Evolutionary conservation across 2,113 vertebrate genomes (phyloP).

Genomic region (Limanda limanda): DNA sequence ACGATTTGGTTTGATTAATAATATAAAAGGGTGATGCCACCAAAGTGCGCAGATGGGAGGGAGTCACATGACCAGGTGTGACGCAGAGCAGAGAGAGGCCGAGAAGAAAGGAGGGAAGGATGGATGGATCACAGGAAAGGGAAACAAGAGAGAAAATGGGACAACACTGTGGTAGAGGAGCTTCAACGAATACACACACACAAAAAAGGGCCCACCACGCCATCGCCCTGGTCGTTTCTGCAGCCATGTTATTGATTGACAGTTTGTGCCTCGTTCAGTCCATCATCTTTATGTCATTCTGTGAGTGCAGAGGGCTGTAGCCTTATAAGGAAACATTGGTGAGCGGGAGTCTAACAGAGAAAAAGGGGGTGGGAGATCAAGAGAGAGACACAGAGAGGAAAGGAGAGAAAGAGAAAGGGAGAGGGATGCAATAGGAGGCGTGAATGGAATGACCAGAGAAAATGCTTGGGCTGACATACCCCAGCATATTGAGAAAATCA

Average conservation of each 20-base stretch:
- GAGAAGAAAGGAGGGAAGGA: conserved; percentile 67
- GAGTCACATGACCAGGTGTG: conserved; percentile 72
- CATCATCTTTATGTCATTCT: conserved; percentile 51
- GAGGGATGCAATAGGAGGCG: conserved; percentile 40
- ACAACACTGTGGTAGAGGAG: conserved; percentile 35
- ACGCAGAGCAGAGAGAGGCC: conserved; percentile 66
- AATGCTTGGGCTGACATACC: conserved; percentile 33
- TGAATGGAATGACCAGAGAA: conserved; percentile 53
- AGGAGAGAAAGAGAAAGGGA: conserved; percentile 16
- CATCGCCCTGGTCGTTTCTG: conserved; percentile 9
- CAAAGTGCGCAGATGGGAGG: conserved; percentile 56
- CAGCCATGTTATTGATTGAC: conserved; percentile 21
- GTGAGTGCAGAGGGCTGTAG: conserved; percentile 60
- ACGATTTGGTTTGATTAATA: conserved; percentile 38
- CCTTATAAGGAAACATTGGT: conserved; percentile 78
- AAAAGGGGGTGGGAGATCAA: conserved; percentile 22
- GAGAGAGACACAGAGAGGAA: conserved; percentile 14
- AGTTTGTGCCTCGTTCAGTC: conserved; percentile 43
- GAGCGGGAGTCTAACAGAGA: conserved; percentile 51
- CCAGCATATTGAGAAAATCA: conserved; percentile 38
- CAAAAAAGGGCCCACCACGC: conserved; percentile 9
- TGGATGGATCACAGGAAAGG: conserved; percentile 47
- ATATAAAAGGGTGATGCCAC: conserved; percentile 54
- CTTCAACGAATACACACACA: conserved; percentile 22
- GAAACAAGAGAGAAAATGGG: conserved; percentile 43